Base-by-base conservation (phyloP, 1,140 invertebrate genomes). In the Drosophila arizonae region DNA sequence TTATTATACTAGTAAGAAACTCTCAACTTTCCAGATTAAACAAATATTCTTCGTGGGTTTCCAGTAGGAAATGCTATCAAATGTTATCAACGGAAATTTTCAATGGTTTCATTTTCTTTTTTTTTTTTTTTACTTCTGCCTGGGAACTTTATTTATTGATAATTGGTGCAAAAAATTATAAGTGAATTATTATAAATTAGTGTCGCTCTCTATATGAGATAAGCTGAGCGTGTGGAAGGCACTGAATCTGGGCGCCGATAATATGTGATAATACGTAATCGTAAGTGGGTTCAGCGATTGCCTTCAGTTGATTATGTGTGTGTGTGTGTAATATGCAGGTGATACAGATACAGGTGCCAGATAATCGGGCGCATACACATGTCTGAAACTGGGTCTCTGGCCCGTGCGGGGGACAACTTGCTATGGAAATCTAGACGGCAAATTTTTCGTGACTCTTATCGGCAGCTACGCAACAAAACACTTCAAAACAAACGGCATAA, bases 371-470 rank as follows among this genome's bases (percentile, higher is more conserved):
- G 41, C 0, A 45, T 17, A 15, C 6, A 3, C 4, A 43, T 3
- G 41, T 4, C 43, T 45, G 15, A 46, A 46, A 45, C 45, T 50
- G 46, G 57, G 65, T 73, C 51, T 62, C 50, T 48, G 8, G 6
- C 13, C 36, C 28, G 6, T 5, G 6, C 28, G 28, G 5, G 6
- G 6, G 28, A 5, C 28, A 6, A 30, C 6, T 30, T 6, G 33
- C 33, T 9, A 86, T 90, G 81, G 61, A 90, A 81, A 89, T 86
- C 79, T 81, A 74, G 75, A 75, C 79, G 74, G 15, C 28, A 50
- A 50, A 50, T 48, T 82, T 13, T 9, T 10, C 33, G 33, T 64
- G 26, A 60, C 76, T 67, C 82, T 87, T 86, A 86, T 86, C 82
- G 82, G 71, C 82, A 86, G 57, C 60, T 60, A 67, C 36, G 60